Percentiles rank a stretch among this genome's conserved stretches.
Evolutionary conservation across 2,113 vertebrate species (phyloP).

Genomic region (Rhabdornis inornatus): DNA sequence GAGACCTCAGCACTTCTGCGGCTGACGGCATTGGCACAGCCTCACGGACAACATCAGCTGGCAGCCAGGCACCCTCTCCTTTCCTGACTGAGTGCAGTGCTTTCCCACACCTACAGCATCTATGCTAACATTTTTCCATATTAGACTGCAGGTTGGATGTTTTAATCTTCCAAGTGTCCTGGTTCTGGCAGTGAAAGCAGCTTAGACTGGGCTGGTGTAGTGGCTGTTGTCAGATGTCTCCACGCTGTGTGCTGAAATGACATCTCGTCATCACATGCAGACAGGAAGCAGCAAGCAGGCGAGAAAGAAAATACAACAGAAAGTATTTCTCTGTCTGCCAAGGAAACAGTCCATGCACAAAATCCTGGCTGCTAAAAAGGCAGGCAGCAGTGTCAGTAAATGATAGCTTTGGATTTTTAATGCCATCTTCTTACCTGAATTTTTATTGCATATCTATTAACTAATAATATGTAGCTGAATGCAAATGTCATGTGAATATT

Average conservation of each 20-base stretch:
- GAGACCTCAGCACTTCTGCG: not conserved
- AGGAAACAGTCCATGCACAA: not conserved
- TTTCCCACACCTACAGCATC: not conserved
- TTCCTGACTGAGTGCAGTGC: accelerated
- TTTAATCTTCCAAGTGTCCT: not conserved
- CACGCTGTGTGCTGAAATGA: not conserved
- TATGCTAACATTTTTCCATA: not conserved
- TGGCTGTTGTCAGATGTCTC: constrained; percentile 47
- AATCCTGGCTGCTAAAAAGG: constrained; percentile 13
- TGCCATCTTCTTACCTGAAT: not conserved
- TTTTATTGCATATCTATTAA: not conserved
- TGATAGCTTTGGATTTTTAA: not conserved
- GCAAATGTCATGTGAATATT: not conserved
- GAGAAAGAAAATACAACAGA: constrained; percentile 43
- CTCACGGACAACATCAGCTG: not conserved
- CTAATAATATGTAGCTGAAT: not conserved
- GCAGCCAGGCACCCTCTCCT: not conserved
- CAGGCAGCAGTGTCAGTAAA: not conserved
- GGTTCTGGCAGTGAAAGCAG: not conserved
- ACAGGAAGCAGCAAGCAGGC: constrained; percentile 40
- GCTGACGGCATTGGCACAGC: not conserved
- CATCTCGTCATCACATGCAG: constrained; percentile 31
- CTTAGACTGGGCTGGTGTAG: not conserved
- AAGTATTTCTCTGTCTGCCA: constrained; percentile 26
- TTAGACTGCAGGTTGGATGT: not conserved